Conservation (phyloP, 2,888 invertebrate genomes). For the Fabriciana adippe region DNA sequence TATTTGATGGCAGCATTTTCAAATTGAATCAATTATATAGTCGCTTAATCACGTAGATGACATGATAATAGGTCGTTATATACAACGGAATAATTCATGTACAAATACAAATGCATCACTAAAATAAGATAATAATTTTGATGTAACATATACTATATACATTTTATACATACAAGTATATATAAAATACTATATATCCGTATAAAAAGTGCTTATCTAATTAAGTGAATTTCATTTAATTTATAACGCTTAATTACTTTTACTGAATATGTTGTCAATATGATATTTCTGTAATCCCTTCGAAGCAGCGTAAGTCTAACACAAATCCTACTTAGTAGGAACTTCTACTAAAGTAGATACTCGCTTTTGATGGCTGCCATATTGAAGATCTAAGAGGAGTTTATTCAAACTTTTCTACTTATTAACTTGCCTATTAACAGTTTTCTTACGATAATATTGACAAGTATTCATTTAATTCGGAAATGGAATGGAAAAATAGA, state of each 20-base stretch:
- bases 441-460: constrained; percentile 62
- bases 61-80: constrained; percentile 17
- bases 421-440: constrained; percentile 76
- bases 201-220: not conserved
- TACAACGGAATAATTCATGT: constrained; percentile 15
- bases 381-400: constrained; percentile 72
- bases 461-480: constrained; percentile 48
- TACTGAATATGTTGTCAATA: constrained; percentile 60
- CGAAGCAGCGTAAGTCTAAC: constrained; percentile 70
- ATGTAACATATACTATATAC: not conserved
- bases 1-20: not conserved
- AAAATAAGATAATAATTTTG: constrained; percentile 13
- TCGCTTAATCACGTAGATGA: constrained; percentile 18
- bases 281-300: constrained; percentile 72
- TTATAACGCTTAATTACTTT: constrained; percentile 30
- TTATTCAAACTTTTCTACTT: constrained; percentile 77
- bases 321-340: constrained; percentile 79
- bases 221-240: constrained; percentile 16
- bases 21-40: constrained; percentile 18
- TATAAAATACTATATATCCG: too few species aligned
- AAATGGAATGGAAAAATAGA: constrained; percentile 53
- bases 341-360: constrained; percentile 77
- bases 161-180: not conserved
- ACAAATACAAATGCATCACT: constrained; percentile 15
- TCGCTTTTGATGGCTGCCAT: constrained; percentile 74